Evolutionary conservation across 2,888 invertebrate species (phyloP).

Genomic region (Anoplius nigerrimus): DNA sequence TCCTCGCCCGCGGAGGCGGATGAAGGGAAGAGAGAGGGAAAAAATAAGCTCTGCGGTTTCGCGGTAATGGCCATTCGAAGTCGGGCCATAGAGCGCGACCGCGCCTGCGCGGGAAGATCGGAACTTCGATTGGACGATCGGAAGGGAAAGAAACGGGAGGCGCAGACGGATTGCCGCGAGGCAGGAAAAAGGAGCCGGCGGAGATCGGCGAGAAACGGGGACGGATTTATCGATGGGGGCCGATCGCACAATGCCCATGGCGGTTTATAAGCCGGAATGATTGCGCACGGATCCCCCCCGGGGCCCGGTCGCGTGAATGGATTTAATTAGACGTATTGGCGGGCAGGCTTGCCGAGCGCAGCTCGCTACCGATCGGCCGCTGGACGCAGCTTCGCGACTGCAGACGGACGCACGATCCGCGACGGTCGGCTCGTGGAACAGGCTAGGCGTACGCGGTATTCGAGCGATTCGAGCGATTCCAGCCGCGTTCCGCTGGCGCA

Average conservation of each 20-base stretch:
- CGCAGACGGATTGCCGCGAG: slow-evolving; percentile 3
- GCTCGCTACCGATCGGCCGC: slow-evolving; percentile 14
- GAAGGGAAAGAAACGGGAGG: not conserved
- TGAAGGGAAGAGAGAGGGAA: no score
- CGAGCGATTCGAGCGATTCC: slow-evolving; percentile 29
- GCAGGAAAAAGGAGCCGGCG: slow-evolving; percentile 7
- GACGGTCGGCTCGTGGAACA: slow-evolving; percentile 14
- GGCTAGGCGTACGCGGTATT: slow-evolving; percentile 30
- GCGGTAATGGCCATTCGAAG: slow-evolving; percentile 48
- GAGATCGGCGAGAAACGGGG: slow-evolving; percentile 4
- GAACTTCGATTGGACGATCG: not conserved
- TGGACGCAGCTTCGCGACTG: slow-evolving; percentile 5
- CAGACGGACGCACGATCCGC: slow-evolving; percentile 3
- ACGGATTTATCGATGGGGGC: slow-evolving; percentile 4
- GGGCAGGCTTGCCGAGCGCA: slow-evolving; percentile 13
- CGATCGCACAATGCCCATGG: slow-evolving; percentile 11
- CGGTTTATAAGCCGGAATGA: slow-evolving; percentile 29
- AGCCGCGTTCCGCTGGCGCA: slow-evolving; percentile 10
- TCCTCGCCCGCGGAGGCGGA: no score
- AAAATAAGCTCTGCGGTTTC: slow-evolving; percentile 54
- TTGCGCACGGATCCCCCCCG: slow-evolving; percentile 26
- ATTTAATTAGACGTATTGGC: slow-evolving; percentile 48
- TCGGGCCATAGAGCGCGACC: not conserved
- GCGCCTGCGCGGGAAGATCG: no score
- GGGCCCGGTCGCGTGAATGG: slow-evolving; percentile 29